phyloP scores from a whole-genome alignment of 2,113 vertebrate genomes.

The Marcusenius ussheri region DNA sequence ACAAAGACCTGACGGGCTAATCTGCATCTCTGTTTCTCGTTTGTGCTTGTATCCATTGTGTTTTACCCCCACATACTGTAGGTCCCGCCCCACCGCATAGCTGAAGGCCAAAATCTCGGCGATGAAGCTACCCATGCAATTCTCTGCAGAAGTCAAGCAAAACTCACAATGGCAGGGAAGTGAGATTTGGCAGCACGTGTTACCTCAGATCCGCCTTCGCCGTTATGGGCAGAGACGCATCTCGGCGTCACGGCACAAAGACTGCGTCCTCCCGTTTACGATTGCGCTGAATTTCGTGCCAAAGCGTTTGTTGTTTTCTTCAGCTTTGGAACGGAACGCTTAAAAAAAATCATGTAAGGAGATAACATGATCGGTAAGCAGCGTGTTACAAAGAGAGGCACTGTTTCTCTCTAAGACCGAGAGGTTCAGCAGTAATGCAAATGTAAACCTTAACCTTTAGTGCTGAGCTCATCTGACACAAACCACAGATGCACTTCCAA shows the following conservation, averaged over 20 bases:
- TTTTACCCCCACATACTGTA: not conserved
- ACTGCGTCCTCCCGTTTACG: not conserved
- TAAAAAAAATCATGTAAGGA: slow-evolving; percentile 25
- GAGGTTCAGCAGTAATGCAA: slow-evolving; percentile 39
- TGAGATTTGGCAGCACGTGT: not conserved
- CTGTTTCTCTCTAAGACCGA: slow-evolving; percentile 23
- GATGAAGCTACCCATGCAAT: not conserved
- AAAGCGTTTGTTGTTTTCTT: not conserved
- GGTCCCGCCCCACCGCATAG: not conserved
- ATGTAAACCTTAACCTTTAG: slow-evolving; percentile 67
- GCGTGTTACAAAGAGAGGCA: slow-evolving; percentile 50
- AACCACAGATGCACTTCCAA: not conserved
- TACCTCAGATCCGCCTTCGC: not conserved
- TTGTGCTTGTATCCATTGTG: not conserved
- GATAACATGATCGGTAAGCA: slow-evolving; percentile 34
- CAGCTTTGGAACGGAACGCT: not conserved
- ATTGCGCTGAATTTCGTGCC: not conserved
- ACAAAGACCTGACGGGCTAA: slow-evolving; percentile 10
- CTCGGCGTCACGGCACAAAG: not conserved
- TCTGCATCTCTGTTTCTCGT: not conserved
- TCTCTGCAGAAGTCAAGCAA: not conserved
- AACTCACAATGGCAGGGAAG: slow-evolving; percentile 4
- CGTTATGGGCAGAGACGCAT: not conserved
- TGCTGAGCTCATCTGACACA: not conserved
- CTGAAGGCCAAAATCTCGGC: not conserved